Evolutionary conservation across 2,888 invertebrate genomes (phyloP).

Genomic region (Brassicogethes aeneus): DNA sequence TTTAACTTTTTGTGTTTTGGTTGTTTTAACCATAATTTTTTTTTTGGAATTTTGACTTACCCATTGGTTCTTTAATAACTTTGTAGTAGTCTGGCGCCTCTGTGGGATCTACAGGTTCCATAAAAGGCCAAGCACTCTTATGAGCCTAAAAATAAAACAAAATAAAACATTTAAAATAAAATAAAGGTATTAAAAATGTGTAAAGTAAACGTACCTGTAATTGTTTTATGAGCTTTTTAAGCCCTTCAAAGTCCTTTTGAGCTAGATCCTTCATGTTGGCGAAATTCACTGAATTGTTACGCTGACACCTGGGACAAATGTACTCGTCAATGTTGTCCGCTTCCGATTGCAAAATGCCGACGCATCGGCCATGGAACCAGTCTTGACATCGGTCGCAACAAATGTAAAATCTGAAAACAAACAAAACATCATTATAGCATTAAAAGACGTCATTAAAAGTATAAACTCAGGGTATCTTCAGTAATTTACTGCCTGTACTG

Average conservation of each 20-base stretch:
- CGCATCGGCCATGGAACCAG: constrained; percentile 98
- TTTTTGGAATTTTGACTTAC: constrained; percentile 59
- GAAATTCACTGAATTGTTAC: constrained; percentile 79
- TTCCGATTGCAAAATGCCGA: constrained; percentile 88
- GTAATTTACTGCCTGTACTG: neutral
- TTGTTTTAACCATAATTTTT: neutral
- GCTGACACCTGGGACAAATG: constrained; percentile 91
- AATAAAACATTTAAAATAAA: too few species aligned
- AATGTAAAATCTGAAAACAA: constrained; percentile 79
- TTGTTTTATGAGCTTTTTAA: constrained; percentile 81
- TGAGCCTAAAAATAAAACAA: constrained; percentile 54
- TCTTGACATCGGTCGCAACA: constrained; percentile 98
- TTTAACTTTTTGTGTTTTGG: too few species aligned
- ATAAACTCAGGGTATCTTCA: neutral
- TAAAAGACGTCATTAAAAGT: constrained; percentile 7
- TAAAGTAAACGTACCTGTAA: constrained; percentile 55
- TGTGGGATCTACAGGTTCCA: constrained; percentile 92
- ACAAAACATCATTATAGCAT: too few species aligned
- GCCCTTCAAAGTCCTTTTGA: constrained; percentile 69
- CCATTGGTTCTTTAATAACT: constrained; percentile 94
- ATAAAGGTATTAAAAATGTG: constrained; percentile 10
- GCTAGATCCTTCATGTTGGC: constrained; percentile 83
- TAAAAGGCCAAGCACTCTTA: constrained; percentile 97
- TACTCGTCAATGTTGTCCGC: constrained; percentile 95
- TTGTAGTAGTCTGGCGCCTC: constrained; percentile 96